Base-by-base conservation (phyloP, 2,888 invertebrate species). In the Diogma glabrata region DNA sequence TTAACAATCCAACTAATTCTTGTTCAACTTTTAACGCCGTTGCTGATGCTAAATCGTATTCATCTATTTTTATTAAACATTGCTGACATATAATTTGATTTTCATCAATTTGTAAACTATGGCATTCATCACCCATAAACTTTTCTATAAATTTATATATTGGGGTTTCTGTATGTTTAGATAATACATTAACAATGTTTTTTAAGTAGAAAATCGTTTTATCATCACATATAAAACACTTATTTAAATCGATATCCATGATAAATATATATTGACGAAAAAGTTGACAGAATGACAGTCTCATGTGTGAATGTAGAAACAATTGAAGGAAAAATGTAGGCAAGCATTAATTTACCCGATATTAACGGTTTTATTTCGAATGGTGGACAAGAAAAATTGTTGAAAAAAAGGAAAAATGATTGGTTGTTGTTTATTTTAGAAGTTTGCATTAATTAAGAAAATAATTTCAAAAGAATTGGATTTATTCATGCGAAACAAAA, bases 181-280 rank as follows among this genome's bases (percentile, higher is more conserved):
- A 51, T 26, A 30, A 19, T 8, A 17, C 45, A n/a, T 8, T 30
- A 16, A 46, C 56, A 16, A 57, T 52, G 52, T 58, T 50, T 23
- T 30, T 50, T 9, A 22, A 51, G 9, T 14, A 22, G 12, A 46
- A 30, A 12, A 10, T 8, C n/a, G 52, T 36, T 10, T 23, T 12
- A 12, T 49, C 40, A 26, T 55, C 54, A 19, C 58, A 58, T 17
- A 58, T 48, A 49, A 49, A 56, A 48, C 58, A 58, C 36, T 52
- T 28, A 10, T 17, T 23, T 19, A 24, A 4, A 9, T 2, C 14
- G 8, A 14, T 19, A 49, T 45, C 46, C 51, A 51, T 51, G 33
- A 20, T 33, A 24, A 24, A n/a, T n/a, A n/a, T n/a, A n/a, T n/a
- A n/a, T n/a, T n/a, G n/a, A n/a, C n/a, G n/a, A n/a, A n/a, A n/a